phyloP scores from a whole-genome alignment of 1,140 invertebrate genomes.

The Chelonus insularis region DNA sequence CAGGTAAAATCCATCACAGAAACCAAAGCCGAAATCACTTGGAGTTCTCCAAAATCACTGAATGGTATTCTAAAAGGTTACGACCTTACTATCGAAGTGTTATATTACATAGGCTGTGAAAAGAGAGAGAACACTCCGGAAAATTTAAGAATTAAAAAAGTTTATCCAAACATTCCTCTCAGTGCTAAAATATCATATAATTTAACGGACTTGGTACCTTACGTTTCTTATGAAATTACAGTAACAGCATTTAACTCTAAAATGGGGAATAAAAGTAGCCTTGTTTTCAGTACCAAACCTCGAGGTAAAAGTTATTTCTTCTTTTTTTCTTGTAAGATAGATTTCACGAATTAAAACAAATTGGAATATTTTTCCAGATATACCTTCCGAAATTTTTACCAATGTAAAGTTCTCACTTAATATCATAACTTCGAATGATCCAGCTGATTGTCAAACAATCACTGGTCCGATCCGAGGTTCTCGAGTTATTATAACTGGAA shows the following conservation, averaged over 20 bases:
- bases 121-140: neutral
- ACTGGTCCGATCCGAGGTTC: conserved; percentile 19
- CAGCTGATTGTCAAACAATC: conserved; percentile 30
- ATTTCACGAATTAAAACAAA: too few relatives aligned
- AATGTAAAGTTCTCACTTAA: conserved; percentile 14
- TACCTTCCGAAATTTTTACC: conserved; percentile 6
- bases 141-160: neutral
- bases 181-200: neutral
- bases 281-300: conserved; percentile 3
- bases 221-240: conserved; percentile 16
- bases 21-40: conserved; percentile 6
- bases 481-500: conserved; percentile 23
- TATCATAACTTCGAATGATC: conserved; percentile 27
- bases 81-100: conserved; percentile 28
- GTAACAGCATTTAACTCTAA: conserved; percentile 26
- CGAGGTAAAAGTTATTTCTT: conserved; percentile 19
- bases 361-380: conserved; percentile 27
- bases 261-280: neutral
- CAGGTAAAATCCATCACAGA: neutral
- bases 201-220: conserved; percentile 27
- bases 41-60: conserved; percentile 13
- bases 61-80: conserved; percentile 30
- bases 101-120: neutral
- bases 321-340: neutral
- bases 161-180: neutral